A percentile compares a stretch with the other conserved stretches of the same genome.
Conservation (phyloP, 2,113 vertebrate genomes). For the Phylloscopus trochilus region DNA sequence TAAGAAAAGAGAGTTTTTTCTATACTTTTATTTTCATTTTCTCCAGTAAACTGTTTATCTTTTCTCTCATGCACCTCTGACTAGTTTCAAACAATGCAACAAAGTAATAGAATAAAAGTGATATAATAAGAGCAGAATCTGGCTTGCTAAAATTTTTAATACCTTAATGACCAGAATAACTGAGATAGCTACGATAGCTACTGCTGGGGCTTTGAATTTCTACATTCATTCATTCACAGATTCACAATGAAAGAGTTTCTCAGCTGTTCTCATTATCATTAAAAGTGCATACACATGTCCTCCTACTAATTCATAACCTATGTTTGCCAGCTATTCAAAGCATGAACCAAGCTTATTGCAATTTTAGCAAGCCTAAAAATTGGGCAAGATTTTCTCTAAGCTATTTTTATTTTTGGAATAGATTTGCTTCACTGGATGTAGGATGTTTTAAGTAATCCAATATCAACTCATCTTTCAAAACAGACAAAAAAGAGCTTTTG, state of each 20-base stretch:
- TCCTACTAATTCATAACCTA: constrained; percentile 45
- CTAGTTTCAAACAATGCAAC: not conserved
- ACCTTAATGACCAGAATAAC: not conserved
- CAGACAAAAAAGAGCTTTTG: not conserved
- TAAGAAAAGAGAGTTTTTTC: not conserved
- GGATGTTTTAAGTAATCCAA: constrained; percentile 9
- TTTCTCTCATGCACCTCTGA: not conserved
- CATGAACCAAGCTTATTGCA: constrained; percentile 1
- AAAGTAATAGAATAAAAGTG: not conserved
- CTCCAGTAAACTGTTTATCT: not conserved
- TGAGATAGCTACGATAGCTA: not conserved
- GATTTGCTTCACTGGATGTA: not conserved
- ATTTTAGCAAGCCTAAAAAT: constrained; percentile 36
- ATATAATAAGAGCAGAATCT: not conserved
- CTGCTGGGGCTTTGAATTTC: not conserved
- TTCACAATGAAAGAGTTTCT: constrained; percentile 10
- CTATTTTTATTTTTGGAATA: constrained; percentile 33
- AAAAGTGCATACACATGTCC: constrained; percentile 14
- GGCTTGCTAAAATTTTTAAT: not conserved
- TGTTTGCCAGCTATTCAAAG: constrained; percentile 22
- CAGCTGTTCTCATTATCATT: constrained; percentile 27
- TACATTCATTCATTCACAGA: constrained; percentile 12
- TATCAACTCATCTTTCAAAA: constrained; percentile 20
- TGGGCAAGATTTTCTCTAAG: constrained; percentile 6
- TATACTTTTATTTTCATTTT: not conserved